Evolutionary conservation across 2,888 invertebrate genomes (phyloP), one percentile per base, ranked within the genome.

Genomic region (Frankliniella intonsa): DNA sequence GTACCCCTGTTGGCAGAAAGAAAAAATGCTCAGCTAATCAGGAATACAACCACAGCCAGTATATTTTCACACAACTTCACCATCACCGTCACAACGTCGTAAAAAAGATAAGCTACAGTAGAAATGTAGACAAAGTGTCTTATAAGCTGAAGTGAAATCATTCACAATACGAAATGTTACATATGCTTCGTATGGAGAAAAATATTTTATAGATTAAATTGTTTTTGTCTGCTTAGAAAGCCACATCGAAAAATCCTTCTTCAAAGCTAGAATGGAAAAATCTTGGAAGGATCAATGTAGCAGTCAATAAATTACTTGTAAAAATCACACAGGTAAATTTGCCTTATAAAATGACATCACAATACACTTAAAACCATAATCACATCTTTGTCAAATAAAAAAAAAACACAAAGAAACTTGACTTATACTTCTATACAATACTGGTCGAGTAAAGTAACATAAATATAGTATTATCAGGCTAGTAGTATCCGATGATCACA

Each of bases 41-140:
- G 38, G 38, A 38, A 38, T 38, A 38, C 38, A 76, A 25, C 22
- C 69, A 76, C 69, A 76, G 69, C 25, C 69, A 25, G 69, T 76
- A 25, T 76, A 25, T 76, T 22, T 9, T 76, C 25, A 25, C 17
- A 55, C 55, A 55, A 19, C 69, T 22, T 12, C 69, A 25, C 1
- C 3, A 69, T 25, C 25, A 76, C 25, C 12, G 2, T 76, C 19
- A 19, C 38, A 38, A 38, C 38, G 38, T 3, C 9, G 25, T 76
- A 76, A 76, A 76, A 76, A 25, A 11, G 12, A 25, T 76, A 12
- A 11, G 9, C 25, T 22, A 22, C 69, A 22, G 22, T 25, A 22
- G 69, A 76, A 76, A 76, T 25, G 22, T 76, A 25, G 25, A 76
- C 69, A 76, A 76, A 76, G 25, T 25, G 69, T 25, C 69, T 25